These are phyloP conservation scores for Scaptomyza reducta DNA, from an alignment of 2,888 invertebrate genomes.

Conservation along the genomic window DNA sequence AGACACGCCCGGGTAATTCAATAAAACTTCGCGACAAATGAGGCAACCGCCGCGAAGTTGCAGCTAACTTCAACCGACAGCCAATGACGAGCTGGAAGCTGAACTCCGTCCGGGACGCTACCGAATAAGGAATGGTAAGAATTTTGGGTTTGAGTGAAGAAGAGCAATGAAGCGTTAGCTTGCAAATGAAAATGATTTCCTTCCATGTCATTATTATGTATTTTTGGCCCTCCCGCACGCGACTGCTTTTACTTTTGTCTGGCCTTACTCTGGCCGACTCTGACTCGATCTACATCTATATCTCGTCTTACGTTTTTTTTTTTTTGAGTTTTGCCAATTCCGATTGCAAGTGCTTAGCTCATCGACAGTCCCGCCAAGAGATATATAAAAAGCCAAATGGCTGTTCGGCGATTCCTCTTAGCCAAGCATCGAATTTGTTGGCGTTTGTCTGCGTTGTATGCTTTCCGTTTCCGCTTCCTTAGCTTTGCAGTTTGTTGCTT, in stretches of 20 bases:
- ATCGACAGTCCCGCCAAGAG: conserved; percentile 38
- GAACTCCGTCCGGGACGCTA: not conserved
- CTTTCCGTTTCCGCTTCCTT: conserved; percentile 79
- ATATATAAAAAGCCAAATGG: conserved; percentile 37
- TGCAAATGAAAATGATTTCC: conserved; percentile 79
- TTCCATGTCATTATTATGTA: conserved; percentile 78
- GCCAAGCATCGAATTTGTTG: conserved; percentile 60
- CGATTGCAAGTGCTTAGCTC: conserved; percentile 49
- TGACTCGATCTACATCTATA: conserved; percentile 8
- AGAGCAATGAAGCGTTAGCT: conserved; percentile 62
- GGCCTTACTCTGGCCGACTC: conserved; percentile 3
- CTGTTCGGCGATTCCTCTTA: conserved; percentile 46
- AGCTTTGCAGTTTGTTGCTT: conserved; percentile 72
- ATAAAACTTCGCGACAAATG: conserved; percentile 81
- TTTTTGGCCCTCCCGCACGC: conserved; percentile 43
- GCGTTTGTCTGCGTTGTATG: conserved; percentile 77
- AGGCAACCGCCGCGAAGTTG: conserved; percentile 61
- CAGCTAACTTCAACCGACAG: conserved; percentile 55
- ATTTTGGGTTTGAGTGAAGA: conserved; percentile 1
- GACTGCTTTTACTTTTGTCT: conserved; percentile 72
- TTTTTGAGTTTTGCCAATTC: not conserved
- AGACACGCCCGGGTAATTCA: conserved; percentile 78
- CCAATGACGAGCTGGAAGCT: conserved; percentile 34
- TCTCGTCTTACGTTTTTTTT: not conserved
- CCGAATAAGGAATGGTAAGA: not conserved